Evolutionary conservation across 2,797 vertebrate genomes (phyloP).

Genomic region (Botia almorhae): DNA sequence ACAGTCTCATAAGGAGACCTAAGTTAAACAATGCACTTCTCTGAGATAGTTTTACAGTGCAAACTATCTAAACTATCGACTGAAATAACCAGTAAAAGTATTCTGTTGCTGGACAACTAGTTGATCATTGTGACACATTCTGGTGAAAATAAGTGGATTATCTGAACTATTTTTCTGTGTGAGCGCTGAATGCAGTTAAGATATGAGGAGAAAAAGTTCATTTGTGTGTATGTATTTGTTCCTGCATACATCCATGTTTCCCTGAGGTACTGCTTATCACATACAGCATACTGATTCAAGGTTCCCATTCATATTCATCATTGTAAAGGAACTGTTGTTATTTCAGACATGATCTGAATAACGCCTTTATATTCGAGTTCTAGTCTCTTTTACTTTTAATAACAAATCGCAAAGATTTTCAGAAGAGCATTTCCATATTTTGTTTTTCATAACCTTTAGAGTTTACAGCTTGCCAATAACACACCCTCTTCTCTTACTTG

Average conservation of each 20-base stretch:
- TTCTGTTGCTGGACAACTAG: too few relatives aligned
- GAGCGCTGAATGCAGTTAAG: background rate
- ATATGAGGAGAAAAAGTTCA: background rate
- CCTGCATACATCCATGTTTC: background rate
- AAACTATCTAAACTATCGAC: too few relatives aligned
- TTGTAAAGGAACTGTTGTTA: conserved; percentile 23
- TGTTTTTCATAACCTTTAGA: conserved; percentile 27
- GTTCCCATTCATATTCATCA: conserved; percentile 39
- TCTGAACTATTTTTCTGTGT: background rate
- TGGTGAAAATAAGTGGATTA: background rate
- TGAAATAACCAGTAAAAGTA: background rate
- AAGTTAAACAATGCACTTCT: too few relatives aligned
- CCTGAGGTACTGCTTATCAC: background rate
- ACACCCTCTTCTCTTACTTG: background rate
- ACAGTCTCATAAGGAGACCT: too few relatives aligned
- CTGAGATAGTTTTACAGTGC: too few relatives aligned
- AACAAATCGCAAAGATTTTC: background rate
- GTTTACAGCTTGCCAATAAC: conserved; percentile 21
- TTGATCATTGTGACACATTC: too few relatives aligned
- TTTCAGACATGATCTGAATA: conserved; percentile 18
- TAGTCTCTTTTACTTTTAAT: conserved; percentile 22
- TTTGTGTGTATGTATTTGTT: background rate
- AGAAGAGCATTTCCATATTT: conserved; percentile 5
- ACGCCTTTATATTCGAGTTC: conserved; percentile 30
- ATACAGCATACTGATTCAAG: conserved; percentile 23